Evolutionary conservation across 2,113 vertebrate species (phyloP).

Genomic region (Grammomys surdaster): DNA sequence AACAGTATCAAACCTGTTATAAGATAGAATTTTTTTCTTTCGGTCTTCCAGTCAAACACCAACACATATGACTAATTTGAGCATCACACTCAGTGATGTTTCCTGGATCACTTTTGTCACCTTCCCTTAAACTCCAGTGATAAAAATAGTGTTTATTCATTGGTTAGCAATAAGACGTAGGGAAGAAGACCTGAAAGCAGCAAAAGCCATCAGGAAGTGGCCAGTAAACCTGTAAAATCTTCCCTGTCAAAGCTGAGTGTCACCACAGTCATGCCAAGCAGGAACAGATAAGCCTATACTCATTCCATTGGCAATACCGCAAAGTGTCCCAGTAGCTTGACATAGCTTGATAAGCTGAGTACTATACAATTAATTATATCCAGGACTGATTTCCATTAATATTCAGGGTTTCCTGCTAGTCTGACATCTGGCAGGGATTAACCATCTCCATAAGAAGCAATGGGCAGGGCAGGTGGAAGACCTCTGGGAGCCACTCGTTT

Average conservation of each 20-base stretch:
- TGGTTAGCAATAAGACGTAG: not conserved
- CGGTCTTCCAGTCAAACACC: not conserved
- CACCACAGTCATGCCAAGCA: not conserved
- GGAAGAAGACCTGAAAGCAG: not conserved
- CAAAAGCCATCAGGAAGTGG: not conserved
- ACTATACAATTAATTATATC: slow-evolving; percentile 14
- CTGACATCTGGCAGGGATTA: slow-evolving; percentile 38
- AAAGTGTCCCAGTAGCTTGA: slow-evolving; percentile 9
- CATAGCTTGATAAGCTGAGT: slow-evolving; percentile 8
- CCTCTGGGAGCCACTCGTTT: not conserved
- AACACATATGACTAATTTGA: not conserved
- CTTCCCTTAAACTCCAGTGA: not conserved
- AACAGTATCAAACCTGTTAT: not conserved
- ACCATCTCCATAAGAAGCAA: not conserved
- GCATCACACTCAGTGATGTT: not conserved
- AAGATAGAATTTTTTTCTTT: not conserved
- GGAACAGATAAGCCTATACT: not conserved
- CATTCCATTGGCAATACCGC: not conserved
- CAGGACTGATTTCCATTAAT: not conserved
- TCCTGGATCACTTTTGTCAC: not conserved
- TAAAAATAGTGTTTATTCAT: not conserved
- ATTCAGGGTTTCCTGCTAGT: not conserved
- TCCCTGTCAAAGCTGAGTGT: not conserved
- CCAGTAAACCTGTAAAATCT: not conserved
- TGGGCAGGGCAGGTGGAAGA: not conserved